Evolutionary conservation across 2,113 vertebrate genomes (phyloP).

Genomic region (Chamaea fasciata): DNA sequence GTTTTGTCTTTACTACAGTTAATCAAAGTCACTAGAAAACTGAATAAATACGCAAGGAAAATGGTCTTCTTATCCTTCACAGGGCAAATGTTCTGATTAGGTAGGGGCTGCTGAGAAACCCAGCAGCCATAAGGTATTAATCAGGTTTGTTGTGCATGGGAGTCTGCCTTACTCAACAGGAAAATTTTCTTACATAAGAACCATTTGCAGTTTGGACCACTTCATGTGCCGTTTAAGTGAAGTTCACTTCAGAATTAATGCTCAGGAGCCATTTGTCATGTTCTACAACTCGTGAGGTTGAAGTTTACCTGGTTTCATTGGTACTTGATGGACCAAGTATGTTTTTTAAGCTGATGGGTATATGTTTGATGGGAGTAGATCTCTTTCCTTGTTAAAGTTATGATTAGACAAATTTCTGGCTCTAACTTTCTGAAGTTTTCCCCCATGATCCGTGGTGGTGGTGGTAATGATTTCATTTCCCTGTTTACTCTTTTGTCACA

Average conservation of each 20-base stretch:
- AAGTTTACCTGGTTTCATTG: background rate
- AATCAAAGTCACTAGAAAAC: slow-evolving; percentile 18
- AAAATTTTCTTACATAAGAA: slow-evolving; percentile 20
- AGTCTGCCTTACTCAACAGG: background rate
- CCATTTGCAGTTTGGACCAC: background rate
- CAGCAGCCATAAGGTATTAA: slow-evolving; percentile 18
- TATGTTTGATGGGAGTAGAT: background rate
- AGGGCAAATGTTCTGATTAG: slow-evolving; percentile 42
- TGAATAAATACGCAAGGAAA: slow-evolving; percentile 42
- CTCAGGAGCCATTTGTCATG: background rate
- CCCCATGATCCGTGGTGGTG: background rate
- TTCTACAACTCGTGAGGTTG: background rate
- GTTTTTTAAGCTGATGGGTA: background rate
- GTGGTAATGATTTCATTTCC: background rate
- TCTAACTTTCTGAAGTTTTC: background rate
- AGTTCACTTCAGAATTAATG: background rate
- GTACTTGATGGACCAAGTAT: background rate
- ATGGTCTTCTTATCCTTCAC: slow-evolving; percentile 29
- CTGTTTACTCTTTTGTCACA: background rate
- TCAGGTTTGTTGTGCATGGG: background rate
- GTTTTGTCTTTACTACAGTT: slow-evolving; percentile 41
- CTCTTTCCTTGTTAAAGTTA: background rate
- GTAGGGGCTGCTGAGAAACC: slow-evolving; percentile 7
- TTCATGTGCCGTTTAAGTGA: slow-evolving; percentile 2
- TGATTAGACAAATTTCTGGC: background rate